Percentiles rank a stretch among this genome's conserved stretches.
phyloP scores from a whole-genome alignment of 2,113 vertebrate genomes.

The Gymnobelideus leadbeateri region DNA sequence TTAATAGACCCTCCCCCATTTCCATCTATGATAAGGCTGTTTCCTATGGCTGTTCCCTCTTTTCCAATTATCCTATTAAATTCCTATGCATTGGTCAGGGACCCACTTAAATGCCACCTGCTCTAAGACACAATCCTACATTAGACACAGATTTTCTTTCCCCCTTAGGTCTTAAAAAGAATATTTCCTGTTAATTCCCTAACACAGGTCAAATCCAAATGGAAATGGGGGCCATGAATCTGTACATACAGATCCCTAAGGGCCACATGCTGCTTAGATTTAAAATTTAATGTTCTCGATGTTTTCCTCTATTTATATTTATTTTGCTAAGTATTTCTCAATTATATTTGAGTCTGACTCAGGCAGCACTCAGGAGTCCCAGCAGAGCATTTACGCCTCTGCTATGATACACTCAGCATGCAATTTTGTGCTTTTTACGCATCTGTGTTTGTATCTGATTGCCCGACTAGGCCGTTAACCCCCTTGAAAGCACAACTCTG shows the following conservation, averaged over 20 bases:
- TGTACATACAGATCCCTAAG: background rate
- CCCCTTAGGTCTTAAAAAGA: background rate
- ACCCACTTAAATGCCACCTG: background rate
- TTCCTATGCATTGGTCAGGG: background rate
- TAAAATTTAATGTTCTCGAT: background rate
- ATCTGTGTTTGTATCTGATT: background rate
- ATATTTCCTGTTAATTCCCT: background rate
- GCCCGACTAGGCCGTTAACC: background rate
- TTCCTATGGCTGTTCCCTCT: background rate
- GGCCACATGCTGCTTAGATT: background rate
- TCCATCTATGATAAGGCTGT: background rate
- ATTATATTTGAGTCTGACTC: background rate
- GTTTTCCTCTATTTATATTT: background rate
- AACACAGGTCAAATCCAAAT: background rate
- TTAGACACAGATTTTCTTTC: background rate
- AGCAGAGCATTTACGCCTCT: background rate
- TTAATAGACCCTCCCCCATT: background rate
- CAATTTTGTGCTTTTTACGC: background rate
- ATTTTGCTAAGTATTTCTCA: background rate
- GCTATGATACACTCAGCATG: background rate
- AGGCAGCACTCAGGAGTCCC: background rate
- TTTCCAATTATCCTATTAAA: background rate
- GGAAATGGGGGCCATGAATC: background rate
- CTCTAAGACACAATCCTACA: background rate
- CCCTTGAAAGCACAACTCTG: background rate